phyloP scores from a whole-genome alignment of 2,888 invertebrate species.

The Tetropium fuscum region DNA sequence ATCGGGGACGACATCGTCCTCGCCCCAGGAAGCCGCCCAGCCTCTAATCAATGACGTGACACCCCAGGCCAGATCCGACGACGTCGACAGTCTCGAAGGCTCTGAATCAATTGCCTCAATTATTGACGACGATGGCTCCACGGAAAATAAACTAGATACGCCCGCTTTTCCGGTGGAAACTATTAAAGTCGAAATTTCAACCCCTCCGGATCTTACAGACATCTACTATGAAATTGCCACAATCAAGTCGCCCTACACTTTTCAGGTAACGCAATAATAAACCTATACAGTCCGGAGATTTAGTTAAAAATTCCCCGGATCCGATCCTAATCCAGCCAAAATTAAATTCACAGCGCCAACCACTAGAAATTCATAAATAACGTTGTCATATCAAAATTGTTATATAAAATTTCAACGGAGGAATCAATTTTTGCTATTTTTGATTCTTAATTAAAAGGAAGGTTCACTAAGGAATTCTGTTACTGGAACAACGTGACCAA shows the following conservation, averaged over 20 bases:
- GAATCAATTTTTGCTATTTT: no score
- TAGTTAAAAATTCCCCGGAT: no score
- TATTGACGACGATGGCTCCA: slow-evolving; percentile 72
- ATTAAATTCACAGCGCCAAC: no score
- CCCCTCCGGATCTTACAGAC: slow-evolving; percentile 86
- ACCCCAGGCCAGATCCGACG: slow-evolving; percentile 69
- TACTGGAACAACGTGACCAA: no score
- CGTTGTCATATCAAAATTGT: no score
- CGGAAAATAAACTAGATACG: slow-evolving; percentile 75
- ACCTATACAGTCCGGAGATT: slow-evolving; percentile 8
- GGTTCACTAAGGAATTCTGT: no score
- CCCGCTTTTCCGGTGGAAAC: slow-evolving; percentile 78
- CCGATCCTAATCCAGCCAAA: no score
- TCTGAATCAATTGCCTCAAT: slow-evolving; percentile 77
- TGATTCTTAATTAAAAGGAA: no score
- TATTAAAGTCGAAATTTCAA: slow-evolving; percentile 88
- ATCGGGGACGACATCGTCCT: slow-evolving; percentile 50
- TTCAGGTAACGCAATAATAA: slow-evolving; percentile 74
- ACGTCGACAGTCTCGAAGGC: slow-evolving; percentile 76
- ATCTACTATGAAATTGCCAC: slow-evolving; percentile 92
- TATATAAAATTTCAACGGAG: no score
- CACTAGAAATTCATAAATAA: no score
- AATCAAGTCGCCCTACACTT: slow-evolving; percentile 89
- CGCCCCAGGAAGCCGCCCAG: slow-evolving; percentile 46
- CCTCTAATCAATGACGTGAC: slow-evolving; percentile 68